Conservation (phyloP, 2,888 invertebrate genomes). For the Shargacucullia verbasci region DNA sequence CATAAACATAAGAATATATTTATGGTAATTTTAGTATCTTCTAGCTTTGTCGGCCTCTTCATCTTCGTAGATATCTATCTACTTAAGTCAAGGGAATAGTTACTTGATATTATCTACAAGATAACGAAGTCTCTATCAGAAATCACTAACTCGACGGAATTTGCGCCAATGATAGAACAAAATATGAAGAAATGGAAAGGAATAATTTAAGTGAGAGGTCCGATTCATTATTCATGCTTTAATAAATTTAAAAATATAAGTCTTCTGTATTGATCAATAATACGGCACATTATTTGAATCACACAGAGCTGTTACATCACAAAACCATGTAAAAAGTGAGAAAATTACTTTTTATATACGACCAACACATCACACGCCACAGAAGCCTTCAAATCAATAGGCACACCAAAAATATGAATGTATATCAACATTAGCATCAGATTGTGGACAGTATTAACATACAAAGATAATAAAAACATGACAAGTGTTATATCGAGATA, state of each 20-base stretch:
- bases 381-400: conserved; percentile 22
- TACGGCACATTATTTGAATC: background rate
- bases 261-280: background rate
- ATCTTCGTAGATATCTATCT: conserved; percentile 38
- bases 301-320: conserved; percentile 9
- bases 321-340: conserved; percentile 7
- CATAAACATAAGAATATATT: conserved; percentile 60
- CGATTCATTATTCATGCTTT: background rate
- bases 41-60: conserved; percentile 52
- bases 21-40: conserved; percentile 61
- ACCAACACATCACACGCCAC: conserved; percentile 7
- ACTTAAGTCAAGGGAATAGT: conserved; percentile 37
- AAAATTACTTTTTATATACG: conserved; percentile 19
- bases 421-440: conserved; percentile 43
- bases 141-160: conserved; percentile 1
- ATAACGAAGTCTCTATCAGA: conserved; percentile 6
- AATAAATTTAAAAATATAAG: background rate
- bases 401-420: conserved; percentile 25
- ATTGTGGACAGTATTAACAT: conserved; percentile 44
- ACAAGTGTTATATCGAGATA: conserved; percentile 58
- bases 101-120: conserved; percentile 19
- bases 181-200: too few species aligned
- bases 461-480: conserved; percentile 54
- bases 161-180: conserved; percentile 1
- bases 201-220: background rate